Evolutionary conservation across 2,888 invertebrate genomes (phyloP).

Genomic region (Tuta absoluta): DNA sequence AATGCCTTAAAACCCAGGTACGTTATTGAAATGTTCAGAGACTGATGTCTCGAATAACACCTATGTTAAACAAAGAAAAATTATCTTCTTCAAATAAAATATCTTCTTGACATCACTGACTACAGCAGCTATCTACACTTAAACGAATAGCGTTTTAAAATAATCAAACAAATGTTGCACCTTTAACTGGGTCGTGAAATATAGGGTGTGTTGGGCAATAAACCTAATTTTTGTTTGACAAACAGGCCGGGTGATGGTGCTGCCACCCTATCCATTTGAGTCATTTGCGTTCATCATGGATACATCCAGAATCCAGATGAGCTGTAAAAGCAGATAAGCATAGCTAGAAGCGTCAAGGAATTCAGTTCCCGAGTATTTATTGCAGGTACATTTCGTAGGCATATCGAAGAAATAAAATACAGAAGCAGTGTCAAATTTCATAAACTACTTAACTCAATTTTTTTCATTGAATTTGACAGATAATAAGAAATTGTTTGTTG

Average conservation of each 20-base stretch:
- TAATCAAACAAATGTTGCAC: constrained; percentile 21
- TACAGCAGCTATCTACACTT: too few relatives aligned
- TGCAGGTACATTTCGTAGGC: too few relatives aligned
- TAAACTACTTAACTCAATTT: too few relatives aligned
- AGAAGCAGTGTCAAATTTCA: too few relatives aligned
- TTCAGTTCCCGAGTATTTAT: too few relatives aligned
- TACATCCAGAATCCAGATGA: constrained; percentile 20
- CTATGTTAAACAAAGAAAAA: neutral
- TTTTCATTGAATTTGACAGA: too few relatives aligned
- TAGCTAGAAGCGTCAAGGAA: neutral
- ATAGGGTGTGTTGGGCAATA: constrained; percentile 12
- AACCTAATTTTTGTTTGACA: constrained; percentile 24
- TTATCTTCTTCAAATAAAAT: neutral
- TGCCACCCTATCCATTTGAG: constrained; percentile 8
- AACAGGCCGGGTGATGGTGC: constrained; percentile 6
- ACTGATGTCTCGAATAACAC: neutral
- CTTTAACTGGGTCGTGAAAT: constrained; percentile 13
- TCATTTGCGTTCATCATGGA: constrained; percentile 19
- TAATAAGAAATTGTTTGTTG: too few relatives aligned
- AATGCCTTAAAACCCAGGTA: too few relatives aligned
- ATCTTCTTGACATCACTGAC: too few relatives aligned
- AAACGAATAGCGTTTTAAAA: constrained; percentile 18
- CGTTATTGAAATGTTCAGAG: too few relatives aligned
- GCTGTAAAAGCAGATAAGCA: neutral
- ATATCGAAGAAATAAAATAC: too few relatives aligned